Percentiles rank a stretch among this genome's conserved stretches.
These are phyloP conservation scores for Drosophila tani DNA, from an alignment of 1,140 invertebrate genomes.

Conservation along the genomic window DNA sequence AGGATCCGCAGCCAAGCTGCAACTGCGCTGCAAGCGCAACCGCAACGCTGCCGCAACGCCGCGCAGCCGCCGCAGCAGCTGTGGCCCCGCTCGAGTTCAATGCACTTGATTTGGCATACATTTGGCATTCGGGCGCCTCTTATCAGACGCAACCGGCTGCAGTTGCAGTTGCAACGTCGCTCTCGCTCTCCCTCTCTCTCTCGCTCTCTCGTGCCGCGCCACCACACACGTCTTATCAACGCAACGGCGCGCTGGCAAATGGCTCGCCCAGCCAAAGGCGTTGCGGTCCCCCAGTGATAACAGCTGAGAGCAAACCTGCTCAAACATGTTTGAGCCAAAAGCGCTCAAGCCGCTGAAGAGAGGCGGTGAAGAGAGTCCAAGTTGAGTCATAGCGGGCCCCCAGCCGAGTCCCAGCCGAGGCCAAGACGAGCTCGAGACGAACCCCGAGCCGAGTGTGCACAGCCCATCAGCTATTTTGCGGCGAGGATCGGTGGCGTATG, in stretches of 20 bases:
- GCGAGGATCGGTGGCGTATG: constrained; percentile 31
- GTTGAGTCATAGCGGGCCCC: neutral
- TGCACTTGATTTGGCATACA: constrained; percentile 78
- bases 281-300: constrained; percentile 53
- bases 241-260: constrained; percentile 43
- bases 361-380: neutral
- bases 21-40: constrained; percentile 6
- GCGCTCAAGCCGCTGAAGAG: constrained; percentile 20
- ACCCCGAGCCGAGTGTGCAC: neutral
- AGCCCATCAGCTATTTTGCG: constrained; percentile 1
- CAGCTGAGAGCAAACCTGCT: constrained; percentile 30
- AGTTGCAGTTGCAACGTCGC: constrained; percentile 32
- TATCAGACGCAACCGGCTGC: constrained; percentile 56
- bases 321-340: constrained; percentile 68
- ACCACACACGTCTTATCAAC: constrained; percentile 48
- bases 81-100: constrained; percentile 62
- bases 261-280: constrained; percentile 4
- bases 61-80: neutral
- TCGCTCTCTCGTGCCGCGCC: constrained; percentile 3
- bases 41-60: neutral
- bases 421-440: too few relatives aligned
- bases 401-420: neutral
- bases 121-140: constrained; percentile 56
- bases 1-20: neutral
- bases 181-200: too few relatives aligned